Percentiles rank a stretch among this genome's conserved stretches.
Evolutionary conservation across 2,113 vertebrate genomes (phyloP).

Genomic region (Bubo blakistoni): DNA sequence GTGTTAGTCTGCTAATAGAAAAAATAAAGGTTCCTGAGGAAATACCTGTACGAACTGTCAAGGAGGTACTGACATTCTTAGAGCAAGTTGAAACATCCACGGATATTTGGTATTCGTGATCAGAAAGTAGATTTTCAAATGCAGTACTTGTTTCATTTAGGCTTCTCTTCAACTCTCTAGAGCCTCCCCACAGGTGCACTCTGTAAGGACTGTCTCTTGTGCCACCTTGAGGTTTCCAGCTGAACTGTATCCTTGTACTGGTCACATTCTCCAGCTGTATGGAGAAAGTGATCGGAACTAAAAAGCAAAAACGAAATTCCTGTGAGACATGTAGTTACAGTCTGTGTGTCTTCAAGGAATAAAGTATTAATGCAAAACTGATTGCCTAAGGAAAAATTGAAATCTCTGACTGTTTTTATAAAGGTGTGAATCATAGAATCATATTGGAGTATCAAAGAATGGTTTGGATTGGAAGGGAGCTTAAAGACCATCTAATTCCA

Average conservation of each 20-base stretch:
- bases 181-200: neutral
- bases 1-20: neutral
- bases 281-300: neutral
- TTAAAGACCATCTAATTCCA: neutral
- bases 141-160: neutral
- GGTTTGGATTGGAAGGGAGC: neutral
- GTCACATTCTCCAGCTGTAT: neutral
- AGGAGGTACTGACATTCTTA: neutral
- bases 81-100: constrained; percentile 29
- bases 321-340: neutral
- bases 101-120: neutral
- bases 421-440: neutral
- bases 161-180: neutral
- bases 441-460: neutral
- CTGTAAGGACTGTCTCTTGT: neutral
- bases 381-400: neutral
- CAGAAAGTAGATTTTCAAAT: constrained; percentile 20
- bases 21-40: neutral
- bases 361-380: neutral
- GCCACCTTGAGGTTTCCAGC: neutral
- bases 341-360: neutral
- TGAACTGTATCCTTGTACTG: constrained; percentile 16
- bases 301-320: neutral
- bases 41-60: constrained; percentile 52
- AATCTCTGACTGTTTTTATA: neutral